Evolutionary conservation across 2,113 vertebrate species (phyloP).

Genomic region (Ochotona princeps): DNA sequence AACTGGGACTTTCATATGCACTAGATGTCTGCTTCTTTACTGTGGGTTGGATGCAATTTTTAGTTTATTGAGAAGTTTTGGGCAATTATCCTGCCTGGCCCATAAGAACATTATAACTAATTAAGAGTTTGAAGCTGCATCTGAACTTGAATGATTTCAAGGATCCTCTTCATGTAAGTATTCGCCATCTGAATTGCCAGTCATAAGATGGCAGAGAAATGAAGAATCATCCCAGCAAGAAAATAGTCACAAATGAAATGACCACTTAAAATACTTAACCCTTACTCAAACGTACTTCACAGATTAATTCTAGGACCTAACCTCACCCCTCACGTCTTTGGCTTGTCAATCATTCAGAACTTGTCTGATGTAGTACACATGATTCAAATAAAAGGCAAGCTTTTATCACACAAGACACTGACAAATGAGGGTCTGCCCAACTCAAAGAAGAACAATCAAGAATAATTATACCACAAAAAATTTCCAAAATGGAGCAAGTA

Average conservation of each 20-base stretch:
- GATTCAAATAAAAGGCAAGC: background rate
- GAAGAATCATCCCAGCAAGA: conserved; percentile 51
- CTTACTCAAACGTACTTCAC: background rate
- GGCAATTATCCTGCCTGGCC: conserved; percentile 21
- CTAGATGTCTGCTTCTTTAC: background rate
- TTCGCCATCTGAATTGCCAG: conserved; percentile 53
- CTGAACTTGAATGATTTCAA: conserved; percentile 62
- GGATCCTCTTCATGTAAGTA: conserved; percentile 49
- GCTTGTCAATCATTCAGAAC: background rate
- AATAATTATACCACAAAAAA: background rate
- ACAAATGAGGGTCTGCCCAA: background rate
- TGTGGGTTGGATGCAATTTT: background rate
- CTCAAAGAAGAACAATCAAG: conserved; percentile 10
- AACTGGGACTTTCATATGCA: background rate
- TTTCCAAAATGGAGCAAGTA: background rate
- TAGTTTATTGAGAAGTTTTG: conserved; percentile 24
- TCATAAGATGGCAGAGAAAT: conserved; percentile 58
- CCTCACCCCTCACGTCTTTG: background rate
- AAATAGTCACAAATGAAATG: conserved; percentile 39
- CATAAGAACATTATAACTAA: conserved; percentile 57
- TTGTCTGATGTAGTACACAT: background rate
- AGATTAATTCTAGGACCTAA: background rate
- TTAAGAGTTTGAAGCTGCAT: conserved; percentile 54
- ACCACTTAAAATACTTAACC: conserved; percentile 53
- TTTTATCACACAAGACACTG: background rate